Percentiles rank a stretch among this genome's conserved stretches.
phyloP scores from a whole-genome alignment of 2,888 invertebrate genomes.

The Drosophila subquinaria region DNA sequence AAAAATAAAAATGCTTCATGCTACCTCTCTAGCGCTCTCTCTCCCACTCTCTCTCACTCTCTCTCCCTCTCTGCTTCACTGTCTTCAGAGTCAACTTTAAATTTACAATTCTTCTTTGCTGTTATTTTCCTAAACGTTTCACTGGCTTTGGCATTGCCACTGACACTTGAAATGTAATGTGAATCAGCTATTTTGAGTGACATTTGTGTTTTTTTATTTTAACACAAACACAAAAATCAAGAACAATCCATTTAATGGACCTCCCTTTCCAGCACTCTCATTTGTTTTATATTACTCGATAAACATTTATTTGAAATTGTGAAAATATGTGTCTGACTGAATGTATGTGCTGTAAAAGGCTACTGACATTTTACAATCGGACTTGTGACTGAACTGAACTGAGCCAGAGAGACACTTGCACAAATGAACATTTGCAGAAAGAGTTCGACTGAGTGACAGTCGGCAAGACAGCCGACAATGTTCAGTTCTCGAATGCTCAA shows the following conservation, averaged over 20 bases:
- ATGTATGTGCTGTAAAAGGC: constrained; percentile 35
- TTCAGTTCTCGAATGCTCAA: constrained; percentile 73
- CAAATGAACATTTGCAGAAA: constrained; percentile 71
- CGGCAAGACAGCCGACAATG: constrained; percentile 80
- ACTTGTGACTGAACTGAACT: constrained; percentile 62
- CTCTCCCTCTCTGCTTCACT: neutral
- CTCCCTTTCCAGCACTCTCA: constrained; percentile 11
- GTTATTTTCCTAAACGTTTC: neutral
- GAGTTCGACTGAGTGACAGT: constrained; percentile 73
- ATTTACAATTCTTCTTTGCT: neutral
- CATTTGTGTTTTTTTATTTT: constrained; percentile 22
- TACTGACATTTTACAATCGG: constrained; percentile 68
- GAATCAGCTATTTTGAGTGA: constrained; percentile 24
- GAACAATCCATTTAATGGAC: constrained; percentile 53
- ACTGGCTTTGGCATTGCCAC: neutral
- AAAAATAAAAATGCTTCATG: too few species aligned
- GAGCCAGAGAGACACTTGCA: constrained; percentile 65
- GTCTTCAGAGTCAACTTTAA: neutral
- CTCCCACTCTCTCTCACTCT: neutral
- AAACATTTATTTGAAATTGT: constrained; percentile 43
- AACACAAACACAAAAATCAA: constrained; percentile 27
- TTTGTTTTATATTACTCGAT: constrained; percentile 29
- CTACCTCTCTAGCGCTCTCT: neutral
- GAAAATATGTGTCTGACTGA: constrained; percentile 8
- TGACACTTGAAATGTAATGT: neutral